These are phyloP conservation scores for Acronicta psi DNA, from an alignment of 2,888 invertebrate genomes.

Conservation along the genomic window DNA sequence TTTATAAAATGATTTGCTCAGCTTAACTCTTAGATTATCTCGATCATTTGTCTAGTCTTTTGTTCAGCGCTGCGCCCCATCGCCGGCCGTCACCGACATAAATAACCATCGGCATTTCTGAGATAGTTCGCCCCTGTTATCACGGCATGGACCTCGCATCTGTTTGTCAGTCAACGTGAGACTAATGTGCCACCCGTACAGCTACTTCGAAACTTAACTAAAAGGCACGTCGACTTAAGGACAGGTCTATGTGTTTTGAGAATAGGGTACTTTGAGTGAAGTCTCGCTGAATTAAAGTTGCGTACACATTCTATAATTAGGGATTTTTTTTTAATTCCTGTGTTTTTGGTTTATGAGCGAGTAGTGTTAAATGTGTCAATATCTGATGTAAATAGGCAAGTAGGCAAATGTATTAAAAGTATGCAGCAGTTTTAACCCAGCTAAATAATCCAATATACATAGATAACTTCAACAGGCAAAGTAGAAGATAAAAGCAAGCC, in stretches of 20 bases:
- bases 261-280: conserved; percentile 49
- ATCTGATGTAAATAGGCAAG: too few relatives aligned
- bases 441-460: too few relatives aligned
- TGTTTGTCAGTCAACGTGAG: conserved; percentile 80
- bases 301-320: too few relatives aligned
- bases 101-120: conserved; percentile 84
- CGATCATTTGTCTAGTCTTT: conserved; percentile 85
- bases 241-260: conserved; percentile 62
- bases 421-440: too few relatives aligned
- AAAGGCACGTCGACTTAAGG: conserved; percentile 61
- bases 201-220: conserved; percentile 66
- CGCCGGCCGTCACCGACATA: conserved; percentile 76
- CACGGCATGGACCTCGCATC: conserved; percentile 78
- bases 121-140: conserved; percentile 84
- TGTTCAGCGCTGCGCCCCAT: conserved; percentile 75
- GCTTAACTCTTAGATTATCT: conserved; percentile 78
- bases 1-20: conserved; percentile 62
- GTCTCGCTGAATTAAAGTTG: neutral
- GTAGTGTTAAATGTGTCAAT: too few relatives aligned
- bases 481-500: too few relatives aligned
- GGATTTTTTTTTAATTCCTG: too few relatives aligned
- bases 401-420: too few relatives aligned
- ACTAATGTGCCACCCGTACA: conserved; percentile 83
- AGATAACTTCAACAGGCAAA: too few relatives aligned
- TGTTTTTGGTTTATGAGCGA: too few relatives aligned